These are phyloP conservation scores for Heliconius eleuchia DNA, from an alignment of 1,140 invertebrate genomes.

Conservation along the genomic window DNA sequence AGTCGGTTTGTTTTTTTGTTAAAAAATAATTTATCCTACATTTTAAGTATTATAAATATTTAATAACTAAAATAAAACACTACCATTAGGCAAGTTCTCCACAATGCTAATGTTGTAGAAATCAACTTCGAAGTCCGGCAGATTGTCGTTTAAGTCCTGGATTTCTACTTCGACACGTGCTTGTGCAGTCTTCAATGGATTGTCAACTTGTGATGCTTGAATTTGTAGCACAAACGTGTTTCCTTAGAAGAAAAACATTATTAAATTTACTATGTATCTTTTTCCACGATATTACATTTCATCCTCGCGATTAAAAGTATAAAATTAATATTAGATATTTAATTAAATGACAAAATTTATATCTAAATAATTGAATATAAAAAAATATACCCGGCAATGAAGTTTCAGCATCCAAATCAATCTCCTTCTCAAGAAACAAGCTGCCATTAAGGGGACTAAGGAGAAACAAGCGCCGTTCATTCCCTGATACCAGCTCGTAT, in stretches of 20 bases:
- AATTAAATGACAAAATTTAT: too few relatives aligned
- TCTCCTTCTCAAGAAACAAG: constrained; percentile 88
- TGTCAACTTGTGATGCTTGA: constrained; percentile 89
- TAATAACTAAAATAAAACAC: constrained; percentile 4
- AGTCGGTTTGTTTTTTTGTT: too few relatives aligned
- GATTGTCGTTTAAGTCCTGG: constrained; percentile 91
- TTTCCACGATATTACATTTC: too few relatives aligned
- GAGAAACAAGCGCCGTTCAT: constrained; percentile 87
- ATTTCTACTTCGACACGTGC: constrained; percentile 90
- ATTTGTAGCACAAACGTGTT: constrained; percentile 90
- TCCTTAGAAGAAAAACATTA: constrained; percentile 59
- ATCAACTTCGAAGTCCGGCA: constrained; percentile 92
- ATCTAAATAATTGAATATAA: too few relatives aligned
- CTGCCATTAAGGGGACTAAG: constrained; percentile 88
- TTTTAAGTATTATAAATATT: too few relatives aligned
- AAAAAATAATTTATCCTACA: too few relatives aligned
- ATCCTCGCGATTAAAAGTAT: too few relatives aligned
- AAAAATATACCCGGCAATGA: constrained; percentile 80
- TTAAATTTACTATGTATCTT: background rate
- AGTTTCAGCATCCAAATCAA: constrained; percentile 88
- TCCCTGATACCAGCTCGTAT: constrained; percentile 89
- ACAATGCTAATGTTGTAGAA: constrained; percentile 95
- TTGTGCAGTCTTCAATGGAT: constrained; percentile 87
- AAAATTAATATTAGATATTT: too few relatives aligned
- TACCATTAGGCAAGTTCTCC: constrained; percentile 93